Conservation (phyloP, 2,797 vertebrate species). For the Xiphorhynchus erythropygius region DNA sequence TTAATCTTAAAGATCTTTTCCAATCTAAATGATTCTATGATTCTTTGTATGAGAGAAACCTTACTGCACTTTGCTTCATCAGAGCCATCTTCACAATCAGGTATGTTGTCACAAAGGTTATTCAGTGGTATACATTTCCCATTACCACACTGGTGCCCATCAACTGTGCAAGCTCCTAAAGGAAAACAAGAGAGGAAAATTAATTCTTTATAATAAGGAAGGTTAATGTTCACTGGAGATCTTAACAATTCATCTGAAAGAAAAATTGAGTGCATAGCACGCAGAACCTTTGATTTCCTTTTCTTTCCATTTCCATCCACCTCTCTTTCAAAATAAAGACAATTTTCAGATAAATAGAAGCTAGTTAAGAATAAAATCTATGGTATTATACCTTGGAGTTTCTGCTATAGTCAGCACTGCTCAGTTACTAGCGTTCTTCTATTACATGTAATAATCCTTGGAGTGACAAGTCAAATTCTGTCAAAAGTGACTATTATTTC, state of each 20-base stretch:
- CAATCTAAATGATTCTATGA: background rate
- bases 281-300: background rate
- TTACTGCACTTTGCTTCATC: slow-evolving; percentile 88
- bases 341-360: background rate
- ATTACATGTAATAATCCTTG: background rate
- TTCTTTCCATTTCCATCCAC: background rate
- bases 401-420: background rate
- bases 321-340: background rate
- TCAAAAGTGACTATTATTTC: background rate
- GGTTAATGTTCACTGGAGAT: background rate
- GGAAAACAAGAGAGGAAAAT: background rate
- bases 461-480: background rate
- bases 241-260: background rate
- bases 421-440: background rate
- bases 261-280: background rate
- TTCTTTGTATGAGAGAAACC: background rate
- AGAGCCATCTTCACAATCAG: slow-evolving; percentile 84
- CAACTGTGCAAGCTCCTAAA: slow-evolving; percentile 80
- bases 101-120: slow-evolving; percentile 77
- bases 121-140: slow-evolving; percentile 80
- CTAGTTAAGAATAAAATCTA: background rate
- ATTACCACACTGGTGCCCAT: slow-evolving; percentile 80
- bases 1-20: background rate
- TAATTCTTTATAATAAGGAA: background rate
- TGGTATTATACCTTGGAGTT: background rate